Percentiles rank a stretch among this genome's conserved stretches.
phyloP scores from a whole-genome alignment of 2,888 invertebrate genomes.

The Torymus aiolomorphi region DNA sequence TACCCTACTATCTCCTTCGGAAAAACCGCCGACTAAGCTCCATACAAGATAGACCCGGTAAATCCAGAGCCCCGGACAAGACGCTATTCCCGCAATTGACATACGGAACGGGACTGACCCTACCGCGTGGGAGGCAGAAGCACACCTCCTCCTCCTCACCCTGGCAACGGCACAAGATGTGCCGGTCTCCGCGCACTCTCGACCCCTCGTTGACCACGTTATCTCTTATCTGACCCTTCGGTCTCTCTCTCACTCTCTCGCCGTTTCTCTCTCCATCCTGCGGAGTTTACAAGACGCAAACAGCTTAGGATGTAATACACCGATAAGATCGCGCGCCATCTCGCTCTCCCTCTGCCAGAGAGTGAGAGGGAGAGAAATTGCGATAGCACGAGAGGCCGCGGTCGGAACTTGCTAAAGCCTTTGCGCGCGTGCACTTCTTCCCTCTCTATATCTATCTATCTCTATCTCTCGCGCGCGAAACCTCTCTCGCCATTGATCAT shows the following conservation, averaged over 20 bases:
- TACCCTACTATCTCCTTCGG: neutral
- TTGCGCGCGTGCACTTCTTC: neutral
- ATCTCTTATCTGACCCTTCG: slow-evolving; percentile 50
- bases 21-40: neutral
- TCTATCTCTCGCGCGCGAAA: neutral
- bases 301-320: slow-evolving; percentile 72
- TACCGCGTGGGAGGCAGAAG: neutral
- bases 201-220: slow-evolving; percentile 51
- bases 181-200: neutral
- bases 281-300: slow-evolving; percentile 74
- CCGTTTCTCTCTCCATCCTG: slow-evolving; percentile 12
- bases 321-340: slow-evolving; percentile 68
- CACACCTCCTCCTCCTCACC: slow-evolving; percentile 5
- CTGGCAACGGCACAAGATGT: slow-evolving; percentile 38
- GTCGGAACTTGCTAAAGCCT: slow-evolving; percentile 26
- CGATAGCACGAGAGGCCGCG: slow-evolving; percentile 13
- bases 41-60: neutral
- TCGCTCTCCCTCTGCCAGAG: neutral
- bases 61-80: neutral
- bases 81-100: slow-evolving; percentile 35
- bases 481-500: slow-evolving; percentile 59
- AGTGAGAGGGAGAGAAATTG: slow-evolving; percentile 12
- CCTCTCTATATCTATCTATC: neutral
- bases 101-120: slow-evolving; percentile 27
- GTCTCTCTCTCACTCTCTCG: neutral